Base-by-base conservation (phyloP, 1,140 invertebrate genomes). In the Plectus sambesii region DNA sequence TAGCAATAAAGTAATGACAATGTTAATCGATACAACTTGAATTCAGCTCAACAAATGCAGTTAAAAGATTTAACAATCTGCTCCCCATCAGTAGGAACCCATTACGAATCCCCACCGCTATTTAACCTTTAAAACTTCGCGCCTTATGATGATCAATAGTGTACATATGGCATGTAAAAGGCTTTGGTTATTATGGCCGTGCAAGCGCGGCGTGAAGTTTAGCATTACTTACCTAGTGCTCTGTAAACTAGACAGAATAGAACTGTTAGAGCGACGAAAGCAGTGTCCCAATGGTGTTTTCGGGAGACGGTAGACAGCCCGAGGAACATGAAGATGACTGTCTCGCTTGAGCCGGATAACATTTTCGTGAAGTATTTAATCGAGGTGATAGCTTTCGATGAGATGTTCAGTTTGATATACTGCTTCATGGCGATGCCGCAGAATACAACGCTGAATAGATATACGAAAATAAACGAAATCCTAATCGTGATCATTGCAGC, bases 381-480 rank as follows among this genome's bases (percentile, higher is more conserved):
- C 4, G 90, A 96, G 3, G 88, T 94, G 62, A 92, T 86, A 0
- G 90, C 96, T 71, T 96, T 94, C 73, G 87, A 82, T 8, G 88
- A 92, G 61, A 98, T 88, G 74, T 98, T 99, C 8, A 82, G 82
- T 72, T 93, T 87, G n/a, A 96, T 87, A 71, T 97, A 98, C 68
- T 96, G 94, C 71, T 94, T 94, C 86, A 97, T 96, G 1, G 88
- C 87, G 51, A 98, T 88, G 35, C 92, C 92, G 73, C 92, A 98
- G 64, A 92, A 93, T 27, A 92, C 94, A 55, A 97, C 90, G 42
- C 89, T 86, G 59, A 29, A 64, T 62, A 17, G n/a, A 9, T 1
- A 23, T n/a, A 35, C 8, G 5, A 22, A 22, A 23, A 3, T 40
- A 5, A 36, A 37, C 5, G 9, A 22, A 43, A 43, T 35, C 5